Conservation (phyloP, 2,113 vertebrate species). For the Carassius gibelio region DNA sequence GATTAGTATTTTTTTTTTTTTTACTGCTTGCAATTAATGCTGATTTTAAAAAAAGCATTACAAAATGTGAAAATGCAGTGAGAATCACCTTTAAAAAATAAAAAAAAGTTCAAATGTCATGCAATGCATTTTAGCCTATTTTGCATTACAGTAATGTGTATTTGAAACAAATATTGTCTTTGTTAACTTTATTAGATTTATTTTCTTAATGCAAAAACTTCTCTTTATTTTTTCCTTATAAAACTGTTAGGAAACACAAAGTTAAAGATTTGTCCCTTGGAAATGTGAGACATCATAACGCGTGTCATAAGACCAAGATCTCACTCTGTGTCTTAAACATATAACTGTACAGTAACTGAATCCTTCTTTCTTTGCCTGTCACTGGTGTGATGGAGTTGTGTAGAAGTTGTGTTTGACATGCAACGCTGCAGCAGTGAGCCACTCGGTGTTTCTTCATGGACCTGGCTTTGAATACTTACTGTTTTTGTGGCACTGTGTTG, state of each 20-base stretch:
- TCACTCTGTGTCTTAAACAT: neutral
- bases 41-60: neutral
- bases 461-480: conserved; percentile 19
- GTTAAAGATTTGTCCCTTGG: neutral
- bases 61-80: neutral
- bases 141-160: neutral
- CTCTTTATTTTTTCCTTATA: neutral
- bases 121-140: too few species aligned
- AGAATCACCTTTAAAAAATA: too few species aligned
- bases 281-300: neutral
- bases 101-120: too few species aligned
- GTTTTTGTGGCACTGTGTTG: conserved; percentile 29
- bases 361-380: neutral
- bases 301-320: neutral
- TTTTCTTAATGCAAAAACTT: too few species aligned
- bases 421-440: conserved; percentile 6
- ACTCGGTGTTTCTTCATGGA: conserved; percentile 19
- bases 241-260: neutral
- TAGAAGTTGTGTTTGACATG: neutral
- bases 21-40: neutral
- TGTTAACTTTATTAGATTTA: neutral
- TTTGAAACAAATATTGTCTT: neutral
- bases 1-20: neutral
- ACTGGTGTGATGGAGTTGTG: neutral
- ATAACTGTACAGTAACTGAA: neutral